These are phyloP conservation scores for Lophochroa leadbeateri DNA, from an alignment of 2,113 vertebrate species.

Conservation along the genomic window DNA sequence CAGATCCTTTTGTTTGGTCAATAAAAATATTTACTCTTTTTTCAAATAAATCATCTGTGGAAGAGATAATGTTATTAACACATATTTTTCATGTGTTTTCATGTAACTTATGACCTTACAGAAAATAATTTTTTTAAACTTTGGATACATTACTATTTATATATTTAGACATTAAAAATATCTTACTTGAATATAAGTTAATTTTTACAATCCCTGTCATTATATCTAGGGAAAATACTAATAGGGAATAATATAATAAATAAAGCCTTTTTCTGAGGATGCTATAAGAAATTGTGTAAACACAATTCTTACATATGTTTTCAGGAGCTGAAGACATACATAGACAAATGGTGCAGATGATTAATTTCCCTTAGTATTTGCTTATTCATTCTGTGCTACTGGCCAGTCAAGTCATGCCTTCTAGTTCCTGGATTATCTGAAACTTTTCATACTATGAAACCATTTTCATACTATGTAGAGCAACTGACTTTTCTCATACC, in stretches of 20 bases:
- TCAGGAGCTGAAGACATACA: neutral
- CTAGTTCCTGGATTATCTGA: neutral
- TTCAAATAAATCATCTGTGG: neutral
- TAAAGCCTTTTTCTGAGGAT: neutral
- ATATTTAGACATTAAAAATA: neutral
- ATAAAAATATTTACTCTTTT: neutral
- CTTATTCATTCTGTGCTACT: neutral
- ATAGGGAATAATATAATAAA: neutral
- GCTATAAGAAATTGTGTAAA: neutral
- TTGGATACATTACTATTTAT: neutral
- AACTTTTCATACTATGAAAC: neutral
- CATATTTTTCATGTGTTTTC: neutral
- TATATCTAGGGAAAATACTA: neutral
- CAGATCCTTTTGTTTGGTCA: neutral
- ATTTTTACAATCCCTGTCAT: neutral
- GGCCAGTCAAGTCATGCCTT: neutral
- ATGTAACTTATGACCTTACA: neutral
- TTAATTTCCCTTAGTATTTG: neutral
- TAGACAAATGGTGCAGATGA: neutral
- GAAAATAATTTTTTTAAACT: neutral
- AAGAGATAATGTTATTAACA: neutral
- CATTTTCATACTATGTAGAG: neutral
- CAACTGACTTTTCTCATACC: neutral
- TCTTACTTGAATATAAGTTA: neutral
- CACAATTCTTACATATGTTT: neutral